Evolutionary conservation across 2,113 vertebrate species (phyloP), one percentile per base, ranked within the genome.

Genomic region (Chloropsis cyanopogon): DNA sequence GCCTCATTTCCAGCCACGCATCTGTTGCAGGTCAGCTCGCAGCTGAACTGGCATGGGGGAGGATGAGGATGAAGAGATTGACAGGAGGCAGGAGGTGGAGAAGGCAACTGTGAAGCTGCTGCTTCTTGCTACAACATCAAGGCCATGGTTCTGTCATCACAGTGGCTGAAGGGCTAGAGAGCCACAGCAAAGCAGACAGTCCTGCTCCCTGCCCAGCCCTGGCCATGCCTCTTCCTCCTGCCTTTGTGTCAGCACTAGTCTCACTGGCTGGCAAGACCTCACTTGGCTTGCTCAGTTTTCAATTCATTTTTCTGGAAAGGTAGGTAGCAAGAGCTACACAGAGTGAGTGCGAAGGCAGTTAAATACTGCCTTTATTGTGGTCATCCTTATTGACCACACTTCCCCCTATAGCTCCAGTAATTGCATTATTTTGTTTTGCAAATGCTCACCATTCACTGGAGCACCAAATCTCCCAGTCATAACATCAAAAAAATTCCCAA

Each of bases 401-500:
- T 82, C 31, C 88, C 14, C 24, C 42, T 61, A 1, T 19, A 56
- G 14, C 14, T 70, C 23, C 11, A 20, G 19, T 46, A 88, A 63
- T 4, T 46, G 21, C 12, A 24, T 64, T 87, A 5, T 37, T 78
- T 83, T 83, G 4, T 60, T 86, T 81, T 69, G 7, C 37, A 90
- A 91, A 59, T 60, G 76, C 98, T 97, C 82, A 98, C 98, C 98
- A 68, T 98, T 98, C 47, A 98, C 97, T 11, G 98, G 98, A 25
- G 98, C 98, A 81, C 98, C 98, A 87, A 98, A 98, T 97, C 98
- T 97, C 25, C 98, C 98, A 1, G 98, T 98, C 98, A 98, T 98
- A 73, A 98, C 98, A 82, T 98, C 98, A 82, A 98, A 98, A 96
- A 98, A 98, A 75, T 98, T 98, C 59, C 98, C 98, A 5, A 98